Evolutionary conservation across 2,888 invertebrate genomes (phyloP).

Genomic region (Molanna angustata): DNA sequence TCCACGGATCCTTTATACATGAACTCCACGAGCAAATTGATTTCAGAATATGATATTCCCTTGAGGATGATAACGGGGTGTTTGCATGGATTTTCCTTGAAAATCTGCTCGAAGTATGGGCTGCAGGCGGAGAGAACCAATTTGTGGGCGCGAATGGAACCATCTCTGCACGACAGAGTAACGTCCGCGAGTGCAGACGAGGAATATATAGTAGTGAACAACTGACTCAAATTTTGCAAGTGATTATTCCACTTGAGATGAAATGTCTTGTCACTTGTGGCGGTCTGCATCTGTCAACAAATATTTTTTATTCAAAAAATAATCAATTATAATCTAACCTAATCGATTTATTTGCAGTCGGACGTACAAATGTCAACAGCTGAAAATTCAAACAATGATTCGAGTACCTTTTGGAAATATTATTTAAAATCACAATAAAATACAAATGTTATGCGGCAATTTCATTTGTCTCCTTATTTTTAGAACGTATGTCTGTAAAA

Average conservation of each 20-base stretch:
- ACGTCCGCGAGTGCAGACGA: constrained; percentile 69
- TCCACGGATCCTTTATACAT: constrained; percentile 72
- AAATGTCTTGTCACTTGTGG: constrained; percentile 64
- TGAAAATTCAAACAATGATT: constrained; percentile 9
- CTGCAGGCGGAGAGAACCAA: constrained; percentile 73
- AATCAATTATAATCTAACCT: constrained; percentile 12
- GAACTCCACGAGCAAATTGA: constrained; percentile 65
- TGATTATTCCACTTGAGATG: constrained; percentile 72
- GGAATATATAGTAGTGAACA: constrained; percentile 67
- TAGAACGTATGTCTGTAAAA: constrained; percentile 57
- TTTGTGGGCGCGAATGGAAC: constrained; percentile 67
- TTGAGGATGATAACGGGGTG: constrained; percentile 71
- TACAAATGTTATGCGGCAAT: constrained; percentile 39
- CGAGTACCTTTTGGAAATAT: too few relatives aligned
- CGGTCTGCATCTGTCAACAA: constrained; percentile 52
- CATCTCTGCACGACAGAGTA: constrained; percentile 69
- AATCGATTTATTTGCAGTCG: neutral
- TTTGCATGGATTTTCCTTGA: constrained; percentile 71
- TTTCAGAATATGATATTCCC: constrained; percentile 63
- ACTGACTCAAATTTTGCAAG: constrained; percentile 66
- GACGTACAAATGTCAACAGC: constrained; percentile 14
- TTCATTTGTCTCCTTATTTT: constrained; percentile 60
- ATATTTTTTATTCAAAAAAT: neutral
- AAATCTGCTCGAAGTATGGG: constrained; percentile 72
- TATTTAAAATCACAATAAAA: constrained; percentile 5